Evolutionary conservation across 2,113 vertebrate genomes (phyloP).

Genomic region (Elephantulus edwardii): DNA sequence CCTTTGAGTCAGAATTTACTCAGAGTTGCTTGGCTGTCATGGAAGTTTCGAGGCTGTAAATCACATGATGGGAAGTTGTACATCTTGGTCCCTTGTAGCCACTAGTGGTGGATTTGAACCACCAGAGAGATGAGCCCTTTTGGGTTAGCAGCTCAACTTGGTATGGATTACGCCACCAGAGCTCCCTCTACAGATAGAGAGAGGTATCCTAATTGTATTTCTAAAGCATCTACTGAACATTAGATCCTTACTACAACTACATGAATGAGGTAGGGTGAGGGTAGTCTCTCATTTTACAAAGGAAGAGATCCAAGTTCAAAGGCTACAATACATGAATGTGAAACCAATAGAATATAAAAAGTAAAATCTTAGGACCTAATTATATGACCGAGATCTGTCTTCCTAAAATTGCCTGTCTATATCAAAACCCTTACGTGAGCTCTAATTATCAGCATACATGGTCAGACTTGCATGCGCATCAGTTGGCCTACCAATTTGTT

Average conservation of each 20-base stretch:
- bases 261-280: not conserved
- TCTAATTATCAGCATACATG: not conserved
- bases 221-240: not conserved
- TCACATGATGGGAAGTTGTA: too few species aligned
- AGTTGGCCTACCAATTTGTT: constrained; percentile 71
- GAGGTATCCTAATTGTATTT: not conserved
- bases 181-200: too few species aligned
- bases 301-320: not conserved
- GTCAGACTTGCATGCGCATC: not conserved
- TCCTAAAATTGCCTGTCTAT: constrained; percentile 47
- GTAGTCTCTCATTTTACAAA: not conserved
- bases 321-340: not conserved
- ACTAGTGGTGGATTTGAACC: too few species aligned
- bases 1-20: too few species aligned
- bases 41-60: too few species aligned
- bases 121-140: too few species aligned
- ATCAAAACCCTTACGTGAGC: constrained; percentile 44
- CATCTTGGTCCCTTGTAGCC: too few species aligned
- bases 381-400: not conserved
- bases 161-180: too few species aligned
- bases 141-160: too few species aligned
- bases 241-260: not conserved
- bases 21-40: too few species aligned
- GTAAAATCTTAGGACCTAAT: not conserved
- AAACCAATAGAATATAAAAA: not conserved